Evolutionary conservation across 2,888 invertebrate species (phyloP), one percentile per base, ranked within the genome.

Genomic region (Strigamia maritima): DNA sequence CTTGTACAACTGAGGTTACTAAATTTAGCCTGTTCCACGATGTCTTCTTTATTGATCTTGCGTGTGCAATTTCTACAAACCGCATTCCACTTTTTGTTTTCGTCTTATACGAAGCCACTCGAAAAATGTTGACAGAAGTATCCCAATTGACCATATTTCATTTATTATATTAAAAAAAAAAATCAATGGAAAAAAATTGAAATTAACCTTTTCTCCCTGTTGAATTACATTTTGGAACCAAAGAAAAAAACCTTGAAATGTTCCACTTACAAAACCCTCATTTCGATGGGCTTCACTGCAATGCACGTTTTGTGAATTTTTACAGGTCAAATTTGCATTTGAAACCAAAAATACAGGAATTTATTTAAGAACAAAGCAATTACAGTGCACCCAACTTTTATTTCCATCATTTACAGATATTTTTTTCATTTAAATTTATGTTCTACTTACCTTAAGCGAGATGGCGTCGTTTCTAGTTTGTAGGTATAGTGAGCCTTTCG

Each of bases 371-470:
- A 19, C 22, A 70, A 70, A 70, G 70, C 70, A 70, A 70, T 70
- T 70, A 70, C 70, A n/a, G 16, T n/a, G n/a, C 14, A n/a, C 60
- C 10, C 10, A 2, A 12, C 24, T 70, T 70, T 70, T 70, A 26
- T 70, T 70, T 70, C 12, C 70, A 70, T 14, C 8, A n/a, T 26
- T n/a, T n/a, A 22, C 60, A 65, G 28, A 70, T 70, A 70, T 70
- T 70, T 70, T 70, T 70, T 70, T 70, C 70, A 70, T 70, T 70
- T 28, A 70, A 70, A 70, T 70, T 70, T 26, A 70, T 70, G 70
- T 28, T 4, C 70, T 70, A n/a, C 28, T 28, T 70, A n/a, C 28
- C 70, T 70, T 70, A 28, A 70, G 70, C 28, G 28, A 70, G 70
- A 70, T 70, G 26, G 70, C n/a, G 54, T 54, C 70, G 70, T 70